Conservation (phyloP, 2,797 vertebrate species). For the Artibeus lituratus region DNA sequence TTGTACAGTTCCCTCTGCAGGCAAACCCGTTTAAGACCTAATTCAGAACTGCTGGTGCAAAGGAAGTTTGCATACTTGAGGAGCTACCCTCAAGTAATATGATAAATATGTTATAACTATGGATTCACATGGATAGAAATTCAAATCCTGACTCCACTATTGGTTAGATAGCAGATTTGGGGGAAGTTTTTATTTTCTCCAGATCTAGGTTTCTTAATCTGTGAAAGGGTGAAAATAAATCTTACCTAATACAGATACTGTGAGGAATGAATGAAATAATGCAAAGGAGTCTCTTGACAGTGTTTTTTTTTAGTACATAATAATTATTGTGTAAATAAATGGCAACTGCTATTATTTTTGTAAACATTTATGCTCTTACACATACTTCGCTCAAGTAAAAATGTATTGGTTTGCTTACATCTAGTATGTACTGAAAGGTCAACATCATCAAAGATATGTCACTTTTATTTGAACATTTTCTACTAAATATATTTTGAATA, state of each 20-base stretch:
- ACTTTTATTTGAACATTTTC: conserved; percentile 24
- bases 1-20: background rate
- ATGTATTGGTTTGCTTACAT: background rate
- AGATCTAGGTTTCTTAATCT: background rate
- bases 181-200: background rate
- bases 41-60: background rate
- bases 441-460: background rate
- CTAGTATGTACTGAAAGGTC: background rate
- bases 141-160: background rate
- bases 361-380: background rate
- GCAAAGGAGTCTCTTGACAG: background rate
- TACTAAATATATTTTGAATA: conserved; percentile 3
- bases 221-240: background rate
- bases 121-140: background rate
- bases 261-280: background rate
- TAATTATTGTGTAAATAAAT: background rate
- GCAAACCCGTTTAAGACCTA: background rate
- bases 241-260: background rate
- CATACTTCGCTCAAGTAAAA: background rate
- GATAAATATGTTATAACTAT: background rate
- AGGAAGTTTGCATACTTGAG: background rate
- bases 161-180: background rate
- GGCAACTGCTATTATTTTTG: background rate
- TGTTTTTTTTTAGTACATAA: background rate
- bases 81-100: background rate